Conservation (phyloP, 2,888 invertebrate species). For the Rambutsinella grinnellia region DNA sequence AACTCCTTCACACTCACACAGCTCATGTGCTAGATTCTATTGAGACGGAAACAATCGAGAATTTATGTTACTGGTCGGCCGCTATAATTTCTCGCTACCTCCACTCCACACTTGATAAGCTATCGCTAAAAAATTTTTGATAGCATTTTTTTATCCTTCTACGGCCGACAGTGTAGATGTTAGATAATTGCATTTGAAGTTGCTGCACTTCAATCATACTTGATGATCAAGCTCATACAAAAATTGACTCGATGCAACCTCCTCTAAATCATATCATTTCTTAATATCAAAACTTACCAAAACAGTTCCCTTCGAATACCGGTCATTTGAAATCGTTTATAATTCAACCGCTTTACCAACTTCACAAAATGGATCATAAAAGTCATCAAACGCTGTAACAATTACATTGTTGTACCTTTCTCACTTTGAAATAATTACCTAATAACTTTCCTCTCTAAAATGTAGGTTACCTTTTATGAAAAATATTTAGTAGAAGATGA, state of each 20-base stretch:
- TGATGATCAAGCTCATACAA: too few relatives aligned
- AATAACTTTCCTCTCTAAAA: too few relatives aligned
- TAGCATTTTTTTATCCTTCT: too few relatives aligned
- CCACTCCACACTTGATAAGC: background rate
- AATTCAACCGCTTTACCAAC: background rate
- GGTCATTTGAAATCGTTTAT: background rate
- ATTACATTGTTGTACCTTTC: background rate
- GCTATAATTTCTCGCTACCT: background rate
- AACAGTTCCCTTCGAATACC: background rate
- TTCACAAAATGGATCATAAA: background rate
- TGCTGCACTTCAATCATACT: too few relatives aligned
- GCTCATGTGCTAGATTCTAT: conserved; percentile 38
- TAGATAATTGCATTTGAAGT: too few relatives aligned
- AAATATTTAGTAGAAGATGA: background rate
- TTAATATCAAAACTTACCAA: background rate
- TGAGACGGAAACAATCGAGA: conserved; percentile 44
- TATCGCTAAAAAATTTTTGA: too few relatives aligned
- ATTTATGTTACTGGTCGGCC: conserved; percentile 22
- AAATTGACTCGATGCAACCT: too few relatives aligned
- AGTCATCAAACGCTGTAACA: too few relatives aligned
- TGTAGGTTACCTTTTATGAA: background rate
- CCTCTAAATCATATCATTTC: too few relatives aligned
- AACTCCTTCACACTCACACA: background rate
- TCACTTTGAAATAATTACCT: too few relatives aligned
- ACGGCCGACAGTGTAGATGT: too few relatives aligned